These are phyloP conservation scores for Craseonycteris thonglongyai DNA, from an alignment of 2,113 vertebrate species.

Conservation along the genomic window DNA sequence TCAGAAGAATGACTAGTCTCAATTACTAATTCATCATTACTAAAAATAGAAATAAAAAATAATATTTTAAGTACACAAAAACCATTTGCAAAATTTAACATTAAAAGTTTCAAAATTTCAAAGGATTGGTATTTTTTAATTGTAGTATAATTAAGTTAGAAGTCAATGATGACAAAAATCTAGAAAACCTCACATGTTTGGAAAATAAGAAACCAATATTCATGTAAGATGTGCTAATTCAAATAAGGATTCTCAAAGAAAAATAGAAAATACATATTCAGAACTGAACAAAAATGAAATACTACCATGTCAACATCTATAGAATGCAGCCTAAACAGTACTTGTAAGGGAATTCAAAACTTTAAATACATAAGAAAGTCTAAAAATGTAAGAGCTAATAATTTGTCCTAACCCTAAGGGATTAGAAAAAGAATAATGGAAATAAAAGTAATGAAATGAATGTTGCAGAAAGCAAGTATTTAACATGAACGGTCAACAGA, in stretches of 20 bases:
- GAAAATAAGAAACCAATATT: background rate
- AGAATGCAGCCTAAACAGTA: background rate
- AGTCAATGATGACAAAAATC: background rate
- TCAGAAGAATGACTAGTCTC: background rate
- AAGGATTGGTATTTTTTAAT: background rate
- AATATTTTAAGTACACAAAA: background rate
- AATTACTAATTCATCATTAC: background rate
- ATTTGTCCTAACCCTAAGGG: background rate
- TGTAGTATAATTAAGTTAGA: background rate
- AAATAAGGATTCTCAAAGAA: background rate
- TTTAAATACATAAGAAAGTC: background rate
- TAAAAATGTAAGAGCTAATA: background rate
- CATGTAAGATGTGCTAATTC: background rate
- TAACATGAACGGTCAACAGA: background rate
- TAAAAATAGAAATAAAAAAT: background rate
- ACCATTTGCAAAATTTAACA: background rate
- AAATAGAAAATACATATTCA: background rate
- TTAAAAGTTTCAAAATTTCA: background rate
- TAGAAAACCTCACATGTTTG: background rate
- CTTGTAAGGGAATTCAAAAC: background rate
- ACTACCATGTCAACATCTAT: background rate
- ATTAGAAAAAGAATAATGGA: background rate
- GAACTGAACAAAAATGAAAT: background rate
- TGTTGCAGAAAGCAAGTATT: background rate
- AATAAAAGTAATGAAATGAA: background rate